Evolutionary conservation across 2,888 invertebrate species (phyloP).

Genomic region (Hirudinaria manillensis): DNA sequence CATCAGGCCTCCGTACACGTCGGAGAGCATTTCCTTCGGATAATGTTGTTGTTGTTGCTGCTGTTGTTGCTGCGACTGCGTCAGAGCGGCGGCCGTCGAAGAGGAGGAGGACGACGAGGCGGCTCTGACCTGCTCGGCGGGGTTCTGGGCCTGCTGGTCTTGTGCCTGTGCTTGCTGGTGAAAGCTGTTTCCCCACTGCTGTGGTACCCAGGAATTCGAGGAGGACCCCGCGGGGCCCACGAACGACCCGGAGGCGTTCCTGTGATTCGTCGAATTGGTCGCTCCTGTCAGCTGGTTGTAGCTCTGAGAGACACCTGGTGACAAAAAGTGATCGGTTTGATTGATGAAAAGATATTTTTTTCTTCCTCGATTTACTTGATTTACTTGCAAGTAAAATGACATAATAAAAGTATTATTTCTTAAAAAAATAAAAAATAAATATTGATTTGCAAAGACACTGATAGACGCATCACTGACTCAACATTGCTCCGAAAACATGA

Average conservation of each 20-base stretch:
- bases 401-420: too few relatives aligned
- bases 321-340: too few relatives aligned
- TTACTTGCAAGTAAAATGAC: too few relatives aligned
- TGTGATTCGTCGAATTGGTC: not conserved
- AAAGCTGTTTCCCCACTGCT: constrained; percentile 5
- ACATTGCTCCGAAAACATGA: not conserved
- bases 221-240: not conserved
- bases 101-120: constrained; percentile 11
- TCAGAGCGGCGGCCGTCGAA: not conserved
- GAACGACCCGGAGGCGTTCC: not conserved
- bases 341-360: too few relatives aligned
- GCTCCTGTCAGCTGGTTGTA: constrained; percentile 20
- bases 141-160: not conserved
- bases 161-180: not conserved
- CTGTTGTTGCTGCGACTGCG: constrained; percentile 9
- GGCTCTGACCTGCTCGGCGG: constrained; percentile 13
- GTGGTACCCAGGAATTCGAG: constrained; percentile 1
- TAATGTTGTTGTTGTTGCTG: constrained; percentile 28
- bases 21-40: constrained; percentile 25
- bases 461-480: too few relatives aligned
- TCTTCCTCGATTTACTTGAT: too few relatives aligned
- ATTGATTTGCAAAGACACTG: too few relatives aligned
- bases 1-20: constrained; percentile 27
- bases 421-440: too few relatives aligned
- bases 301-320: constrained; percentile 7